These are phyloP conservation scores for Yponomeuta malinellus DNA, from an alignment of 2,888 invertebrate genomes.

Conservation along the genomic window DNA sequence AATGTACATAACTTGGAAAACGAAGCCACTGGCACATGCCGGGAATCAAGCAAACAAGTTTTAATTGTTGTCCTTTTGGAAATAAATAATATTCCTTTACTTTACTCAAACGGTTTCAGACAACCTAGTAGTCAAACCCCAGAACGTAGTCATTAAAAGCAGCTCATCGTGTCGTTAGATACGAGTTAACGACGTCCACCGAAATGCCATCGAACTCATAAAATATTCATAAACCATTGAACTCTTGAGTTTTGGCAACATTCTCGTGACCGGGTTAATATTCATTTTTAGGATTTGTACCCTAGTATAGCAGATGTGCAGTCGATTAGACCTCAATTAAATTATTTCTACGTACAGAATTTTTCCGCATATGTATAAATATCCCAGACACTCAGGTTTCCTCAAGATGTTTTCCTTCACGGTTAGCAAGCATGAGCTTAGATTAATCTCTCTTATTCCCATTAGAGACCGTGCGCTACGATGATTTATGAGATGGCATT, in stretches of 20 bases:
- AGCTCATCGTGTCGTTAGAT: background rate
- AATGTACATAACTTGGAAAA: too few relatives aligned
- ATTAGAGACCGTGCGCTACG: background rate
- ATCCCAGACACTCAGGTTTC: too few relatives aligned
- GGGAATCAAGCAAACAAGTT: too few relatives aligned
- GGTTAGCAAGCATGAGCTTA: background rate
- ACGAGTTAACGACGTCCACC: background rate
- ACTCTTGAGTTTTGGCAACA: background rate
- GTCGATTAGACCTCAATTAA: background rate
- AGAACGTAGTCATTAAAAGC: too few relatives aligned
- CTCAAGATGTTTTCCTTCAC: too few relatives aligned
- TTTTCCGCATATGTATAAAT: too few relatives aligned
- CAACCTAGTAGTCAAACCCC: too few relatives aligned
- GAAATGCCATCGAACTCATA: conserved; percentile 2
- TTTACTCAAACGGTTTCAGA: too few relatives aligned
- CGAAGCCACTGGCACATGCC: too few relatives aligned
- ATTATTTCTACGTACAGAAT: background rate
- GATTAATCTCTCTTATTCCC: background rate
- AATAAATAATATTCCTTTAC: too few relatives aligned
- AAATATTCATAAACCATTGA: conserved; percentile 1
- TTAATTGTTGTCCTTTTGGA: too few relatives aligned
- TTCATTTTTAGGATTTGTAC: background rate
- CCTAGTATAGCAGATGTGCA: background rate
- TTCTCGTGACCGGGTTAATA: conserved; percentile 4
- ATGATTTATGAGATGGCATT: background rate